These are phyloP conservation scores for Diarsia mendica DNA, from an alignment of 2,888 invertebrate species.

Conservation along the genomic window DNA sequence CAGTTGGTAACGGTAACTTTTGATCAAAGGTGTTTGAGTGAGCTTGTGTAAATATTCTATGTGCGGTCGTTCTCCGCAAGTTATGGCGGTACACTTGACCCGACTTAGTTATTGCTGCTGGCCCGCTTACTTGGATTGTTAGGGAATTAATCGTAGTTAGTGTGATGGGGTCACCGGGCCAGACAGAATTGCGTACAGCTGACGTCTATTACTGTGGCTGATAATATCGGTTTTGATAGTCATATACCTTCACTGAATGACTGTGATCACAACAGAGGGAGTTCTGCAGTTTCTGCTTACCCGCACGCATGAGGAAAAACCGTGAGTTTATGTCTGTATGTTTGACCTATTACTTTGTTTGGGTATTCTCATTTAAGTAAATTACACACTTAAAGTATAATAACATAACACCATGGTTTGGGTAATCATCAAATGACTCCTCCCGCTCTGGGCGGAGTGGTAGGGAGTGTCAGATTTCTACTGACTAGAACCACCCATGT, in stretches of 20 bases:
- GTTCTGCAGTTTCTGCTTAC: neutral
- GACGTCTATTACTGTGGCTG: constrained; percentile 29
- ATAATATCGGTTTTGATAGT: constrained; percentile 7
- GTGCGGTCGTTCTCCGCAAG: constrained; percentile 73
- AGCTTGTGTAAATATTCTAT: constrained; percentile 77
- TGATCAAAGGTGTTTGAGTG: constrained; percentile 68
- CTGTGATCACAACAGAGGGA: neutral
- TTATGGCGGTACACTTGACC: constrained; percentile 73
- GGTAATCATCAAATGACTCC: no score
- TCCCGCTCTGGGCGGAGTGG: no score
- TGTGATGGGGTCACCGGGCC: constrained; percentile 53
- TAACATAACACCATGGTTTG: no score
- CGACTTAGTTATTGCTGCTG: constrained; percentile 66
- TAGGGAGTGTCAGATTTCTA: no score
- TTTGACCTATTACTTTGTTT: no score
- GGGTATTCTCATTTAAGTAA: no score
- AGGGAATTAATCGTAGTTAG: constrained; percentile 64
- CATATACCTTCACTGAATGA: neutral
- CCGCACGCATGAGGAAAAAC: neutral
- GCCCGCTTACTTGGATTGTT: constrained; percentile 62
- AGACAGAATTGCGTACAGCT: constrained; percentile 28
- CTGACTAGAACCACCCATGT: no score
- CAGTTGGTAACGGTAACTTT: constrained; percentile 55
- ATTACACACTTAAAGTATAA: no score
- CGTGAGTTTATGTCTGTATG: neutral